Conservation (phyloP, 2,797 vertebrate species). For the Eremophila alpestris region DNA sequence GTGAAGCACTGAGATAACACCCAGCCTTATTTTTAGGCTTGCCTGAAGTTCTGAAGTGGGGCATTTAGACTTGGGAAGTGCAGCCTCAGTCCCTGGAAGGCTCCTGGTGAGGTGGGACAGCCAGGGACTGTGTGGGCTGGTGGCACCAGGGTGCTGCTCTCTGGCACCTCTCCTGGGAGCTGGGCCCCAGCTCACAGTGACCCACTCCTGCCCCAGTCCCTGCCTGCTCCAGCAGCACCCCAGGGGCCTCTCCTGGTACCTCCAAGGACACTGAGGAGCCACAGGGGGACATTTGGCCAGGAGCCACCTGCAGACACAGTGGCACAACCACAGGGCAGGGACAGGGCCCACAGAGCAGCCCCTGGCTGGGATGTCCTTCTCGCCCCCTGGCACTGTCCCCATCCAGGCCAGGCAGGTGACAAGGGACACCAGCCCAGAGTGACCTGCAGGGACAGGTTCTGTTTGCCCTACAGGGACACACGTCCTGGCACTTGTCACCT, state of each 20-base stretch:
- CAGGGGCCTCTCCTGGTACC: not conserved
- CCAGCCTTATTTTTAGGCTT: constrained; percentile 52
- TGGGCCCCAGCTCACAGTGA: not conserved
- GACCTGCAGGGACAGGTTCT: not conserved
- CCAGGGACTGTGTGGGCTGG: not conserved
- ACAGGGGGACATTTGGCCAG: not conserved
- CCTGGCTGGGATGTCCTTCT: not conserved
- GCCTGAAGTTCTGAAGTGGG: constrained; percentile 11
- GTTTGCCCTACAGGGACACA: not conserved
- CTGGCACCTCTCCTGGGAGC: not conserved
- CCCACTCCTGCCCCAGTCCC: not conserved
- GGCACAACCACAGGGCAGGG: not conserved
- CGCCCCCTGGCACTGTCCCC: not conserved
- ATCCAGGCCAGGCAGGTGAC: not conserved
- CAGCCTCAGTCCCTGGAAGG: accelerated
- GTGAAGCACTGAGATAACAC: not conserved
- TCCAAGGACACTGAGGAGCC: not conserved
- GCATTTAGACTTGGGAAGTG: not conserved
- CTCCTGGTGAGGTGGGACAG: not conserved
- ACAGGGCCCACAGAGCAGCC: not conserved
- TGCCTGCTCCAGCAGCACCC: not conserved
- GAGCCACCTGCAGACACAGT: not conserved
- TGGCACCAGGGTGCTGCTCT: not conserved
- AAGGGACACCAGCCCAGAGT: not conserved
- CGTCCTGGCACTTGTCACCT: not conserved